phyloP scores from a whole-genome alignment of 2,888 invertebrate species.

The Pachliopta kotzebuea region DNA sequence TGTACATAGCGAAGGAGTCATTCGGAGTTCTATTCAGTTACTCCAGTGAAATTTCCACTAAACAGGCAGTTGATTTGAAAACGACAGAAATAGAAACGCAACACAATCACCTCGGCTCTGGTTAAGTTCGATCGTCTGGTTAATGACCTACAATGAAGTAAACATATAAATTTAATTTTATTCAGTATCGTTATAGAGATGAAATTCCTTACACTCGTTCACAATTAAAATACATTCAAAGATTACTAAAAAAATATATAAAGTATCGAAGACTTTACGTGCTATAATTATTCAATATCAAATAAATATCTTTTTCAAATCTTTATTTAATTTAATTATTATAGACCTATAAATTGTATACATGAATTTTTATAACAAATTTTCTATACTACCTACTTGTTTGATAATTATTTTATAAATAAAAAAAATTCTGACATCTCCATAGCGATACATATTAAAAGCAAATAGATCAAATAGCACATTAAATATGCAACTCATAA shows the following conservation, averaged over 20 bases:
- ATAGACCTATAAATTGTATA: neutral
- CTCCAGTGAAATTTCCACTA: slow-evolving; percentile 13
- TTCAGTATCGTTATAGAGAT: slow-evolving; percentile 28
- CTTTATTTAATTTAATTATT: neutral
- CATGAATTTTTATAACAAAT: neutral
- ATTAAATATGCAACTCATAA: slow-evolving; percentile 18
- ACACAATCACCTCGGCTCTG: slow-evolving; percentile 49
- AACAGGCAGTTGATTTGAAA: slow-evolving; percentile 23
- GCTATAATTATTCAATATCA: neutral
- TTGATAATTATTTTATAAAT: neutral
- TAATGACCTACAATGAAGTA: slow-evolving; percentile 62
- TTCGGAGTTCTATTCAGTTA: slow-evolving; percentile 10
- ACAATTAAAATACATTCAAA: neutral
- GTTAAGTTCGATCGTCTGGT: slow-evolving; percentile 45
- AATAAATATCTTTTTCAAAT: neutral
- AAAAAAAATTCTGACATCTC: slow-evolving; percentile 1
- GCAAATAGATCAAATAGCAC: slow-evolving; percentile 2
- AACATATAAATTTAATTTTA: slow-evolving; percentile 36
- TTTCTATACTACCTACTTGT: neutral
- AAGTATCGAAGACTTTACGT: too few relatives aligned
- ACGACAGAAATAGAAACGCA: slow-evolving; percentile 31
- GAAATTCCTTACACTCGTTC: neutral
- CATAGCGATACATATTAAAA: slow-evolving; percentile 13
- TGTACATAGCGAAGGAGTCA: neutral
- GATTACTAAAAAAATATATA: neutral